These are phyloP conservation scores for Homalodisca vitripennis DNA, from an alignment of 1,140 invertebrate genomes.

Conservation along the genomic window DNA sequence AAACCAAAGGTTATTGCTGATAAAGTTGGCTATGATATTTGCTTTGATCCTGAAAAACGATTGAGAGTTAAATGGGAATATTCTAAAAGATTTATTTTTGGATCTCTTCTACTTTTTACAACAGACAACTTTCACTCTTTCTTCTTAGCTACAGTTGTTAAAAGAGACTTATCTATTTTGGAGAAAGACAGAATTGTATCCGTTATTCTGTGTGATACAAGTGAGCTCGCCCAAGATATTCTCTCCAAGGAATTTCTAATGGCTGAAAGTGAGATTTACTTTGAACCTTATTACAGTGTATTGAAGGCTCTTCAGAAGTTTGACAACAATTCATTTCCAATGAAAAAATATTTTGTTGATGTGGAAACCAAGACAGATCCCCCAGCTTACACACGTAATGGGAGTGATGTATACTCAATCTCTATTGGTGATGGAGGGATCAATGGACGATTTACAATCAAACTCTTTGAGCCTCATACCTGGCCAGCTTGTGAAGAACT, in stretches of 20 bases:
- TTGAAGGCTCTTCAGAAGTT: constrained; percentile 59
- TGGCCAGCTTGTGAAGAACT: constrained; percentile 51
- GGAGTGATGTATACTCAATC: constrained; percentile 14
- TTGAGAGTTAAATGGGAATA: constrained; percentile 43
- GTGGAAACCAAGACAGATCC: constrained; percentile 41
- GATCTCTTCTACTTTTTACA: constrained; percentile 71
- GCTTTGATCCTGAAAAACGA: constrained; percentile 5
- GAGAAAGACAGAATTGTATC: constrained; percentile 53
- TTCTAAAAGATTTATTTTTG: constrained; percentile 64
- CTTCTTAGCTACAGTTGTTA: constrained; percentile 61
- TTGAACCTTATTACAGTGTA: constrained; percentile 65
- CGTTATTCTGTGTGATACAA: constrained; percentile 35
- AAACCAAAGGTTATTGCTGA: neutral
- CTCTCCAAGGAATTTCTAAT: constrained; percentile 51
- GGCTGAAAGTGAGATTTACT: constrained; percentile 66
- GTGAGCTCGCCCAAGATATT: neutral
- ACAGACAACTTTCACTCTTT: constrained; percentile 63
- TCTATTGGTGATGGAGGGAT: neutral
- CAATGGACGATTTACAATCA: constrained; percentile 2
- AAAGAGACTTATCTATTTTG: constrained; percentile 53
- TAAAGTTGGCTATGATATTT: constrained; percentile 13
- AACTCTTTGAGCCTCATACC: constrained; percentile 42
- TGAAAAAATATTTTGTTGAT: constrained; percentile 62
- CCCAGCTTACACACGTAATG: constrained; percentile 34
- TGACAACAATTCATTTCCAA: constrained; percentile 55